These are phyloP conservation scores for Penelope pileata DNA, from an alignment of 2,113 vertebrate species.

Conservation along the genomic window DNA sequence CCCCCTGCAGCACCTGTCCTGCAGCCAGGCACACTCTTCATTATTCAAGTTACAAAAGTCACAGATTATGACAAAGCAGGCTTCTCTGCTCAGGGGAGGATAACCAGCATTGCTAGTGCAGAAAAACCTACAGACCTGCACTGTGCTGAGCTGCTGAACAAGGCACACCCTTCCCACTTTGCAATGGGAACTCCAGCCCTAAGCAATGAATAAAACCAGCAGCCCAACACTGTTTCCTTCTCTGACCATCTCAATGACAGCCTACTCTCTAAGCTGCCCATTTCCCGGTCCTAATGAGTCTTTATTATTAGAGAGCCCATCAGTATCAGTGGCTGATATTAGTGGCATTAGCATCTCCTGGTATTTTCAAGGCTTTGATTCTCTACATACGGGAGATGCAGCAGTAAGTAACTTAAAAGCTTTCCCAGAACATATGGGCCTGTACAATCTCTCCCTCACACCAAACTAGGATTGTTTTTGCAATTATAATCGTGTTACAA, in stretches of 20 bases:
- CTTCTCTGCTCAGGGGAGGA: not conserved
- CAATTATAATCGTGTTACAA: not conserved
- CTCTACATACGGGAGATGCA: accelerated
- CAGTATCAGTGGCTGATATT: not conserved
- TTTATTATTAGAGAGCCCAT: not conserved
- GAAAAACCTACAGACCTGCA: not conserved
- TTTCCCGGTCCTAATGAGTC: not conserved
- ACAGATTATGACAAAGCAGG: not conserved
- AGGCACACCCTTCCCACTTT: not conserved
- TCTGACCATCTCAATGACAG: not conserved
- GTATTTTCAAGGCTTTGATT: not conserved
- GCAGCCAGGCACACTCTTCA: not conserved
- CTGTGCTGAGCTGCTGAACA: not conserved
- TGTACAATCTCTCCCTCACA: not conserved
- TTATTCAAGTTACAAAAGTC: not conserved
- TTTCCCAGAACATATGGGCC: not conserved
- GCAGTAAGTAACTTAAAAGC: not conserved
- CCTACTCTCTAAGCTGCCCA: not conserved
- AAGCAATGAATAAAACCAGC: not conserved
- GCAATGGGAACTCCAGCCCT: not conserved
- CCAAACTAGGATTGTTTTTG: not conserved
- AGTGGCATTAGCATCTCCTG: not conserved
- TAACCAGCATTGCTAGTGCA: accelerated
- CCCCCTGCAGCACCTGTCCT: accelerated
- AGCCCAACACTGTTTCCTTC: not conserved